Conservation (phyloP, 2,797 vertebrate genomes). For the Lepus townsendii region DNA sequence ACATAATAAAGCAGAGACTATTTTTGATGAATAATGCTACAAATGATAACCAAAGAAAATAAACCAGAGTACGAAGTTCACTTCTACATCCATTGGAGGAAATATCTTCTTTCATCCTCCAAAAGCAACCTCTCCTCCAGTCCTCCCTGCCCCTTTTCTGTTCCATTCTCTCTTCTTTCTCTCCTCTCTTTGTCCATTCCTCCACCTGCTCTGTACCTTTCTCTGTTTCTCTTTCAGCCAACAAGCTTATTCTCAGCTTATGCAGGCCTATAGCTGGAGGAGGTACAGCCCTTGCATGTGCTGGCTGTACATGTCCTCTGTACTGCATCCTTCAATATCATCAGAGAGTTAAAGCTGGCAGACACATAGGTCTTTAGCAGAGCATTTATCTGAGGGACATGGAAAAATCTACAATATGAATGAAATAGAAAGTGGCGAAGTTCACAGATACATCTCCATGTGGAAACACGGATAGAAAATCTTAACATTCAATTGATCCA, state of each 20-base stretch:
- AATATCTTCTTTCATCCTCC: background rate
- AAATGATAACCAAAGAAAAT: background rate
- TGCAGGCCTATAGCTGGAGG: background rate
- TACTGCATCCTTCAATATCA: background rate
- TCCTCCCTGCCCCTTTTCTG: too few relatives aligned
- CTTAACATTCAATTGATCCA: background rate
- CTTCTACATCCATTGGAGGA: background rate
- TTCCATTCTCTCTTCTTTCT: background rate
- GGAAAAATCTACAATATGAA: background rate
- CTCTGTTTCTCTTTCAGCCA: too few relatives aligned
- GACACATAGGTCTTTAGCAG: background rate
- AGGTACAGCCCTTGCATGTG: background rate
- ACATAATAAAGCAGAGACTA: background rate
- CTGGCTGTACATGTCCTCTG: background rate
- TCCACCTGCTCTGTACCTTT: background rate
- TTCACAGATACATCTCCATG: background rate
- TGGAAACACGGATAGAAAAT: background rate
- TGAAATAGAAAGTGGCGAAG: background rate
- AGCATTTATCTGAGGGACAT: background rate
- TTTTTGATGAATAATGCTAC: slow-evolving; percentile 1
- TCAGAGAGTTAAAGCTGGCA: background rate
- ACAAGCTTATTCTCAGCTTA: background rate
- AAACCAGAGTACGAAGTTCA: background rate
- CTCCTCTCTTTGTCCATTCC: background rate
- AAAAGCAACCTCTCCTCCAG: background rate